Evolutionary conservation across 2,888 invertebrate genomes (phyloP), one percentile per base, ranked within the genome.

Genomic region (Hyposoter didymator): DNA sequence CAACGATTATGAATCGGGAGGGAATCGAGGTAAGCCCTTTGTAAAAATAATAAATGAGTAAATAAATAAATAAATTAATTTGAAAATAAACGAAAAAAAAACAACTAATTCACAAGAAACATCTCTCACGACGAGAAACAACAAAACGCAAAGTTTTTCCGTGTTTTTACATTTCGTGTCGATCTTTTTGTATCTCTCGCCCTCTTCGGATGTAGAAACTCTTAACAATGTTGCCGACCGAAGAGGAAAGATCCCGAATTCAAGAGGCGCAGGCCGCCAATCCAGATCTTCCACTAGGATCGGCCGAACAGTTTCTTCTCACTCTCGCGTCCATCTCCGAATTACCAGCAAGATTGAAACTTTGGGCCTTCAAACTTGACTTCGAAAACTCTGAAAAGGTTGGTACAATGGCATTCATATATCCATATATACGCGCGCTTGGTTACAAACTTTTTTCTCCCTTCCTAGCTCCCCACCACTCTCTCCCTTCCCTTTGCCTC

Each of bases 281-380:
- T 94, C 98, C 98, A 1, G 98, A 98, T 92, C 94, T 98, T 89
- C 98, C 98, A 14, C 94, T 98, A 86, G 99, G 99, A 84, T 98
- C 98, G 91, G 99, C 99, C 0, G 99, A 99, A 94, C 99, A 99
- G 94, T 99, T 99, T 94, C 96, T 99, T n/a, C 95, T 99, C 64
- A 99, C 98, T 28, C 95, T 99, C 88, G 98, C 99, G 47, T 98
- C 99, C 69, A 99, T 99, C 90, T 98, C 98, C 64, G 99, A 99
- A 94, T 95, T 99, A 85, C 97, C 98, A 72, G 98, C 99, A 66
- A 95, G 99, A 90, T 95, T 99, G 43, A 98, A 98, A 94, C 96
- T 99, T 87, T 99, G 99, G 99, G 97, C 99, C 86, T 99, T 99
- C 95, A 99, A 99, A 94, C 95, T 99, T 89, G 99, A 99, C 95